Base-by-base conservation (phyloP, 30 jellyfish, hydroid and myxozoan genomes). In the Hydractinia symbiolongicarpus region DNA sequence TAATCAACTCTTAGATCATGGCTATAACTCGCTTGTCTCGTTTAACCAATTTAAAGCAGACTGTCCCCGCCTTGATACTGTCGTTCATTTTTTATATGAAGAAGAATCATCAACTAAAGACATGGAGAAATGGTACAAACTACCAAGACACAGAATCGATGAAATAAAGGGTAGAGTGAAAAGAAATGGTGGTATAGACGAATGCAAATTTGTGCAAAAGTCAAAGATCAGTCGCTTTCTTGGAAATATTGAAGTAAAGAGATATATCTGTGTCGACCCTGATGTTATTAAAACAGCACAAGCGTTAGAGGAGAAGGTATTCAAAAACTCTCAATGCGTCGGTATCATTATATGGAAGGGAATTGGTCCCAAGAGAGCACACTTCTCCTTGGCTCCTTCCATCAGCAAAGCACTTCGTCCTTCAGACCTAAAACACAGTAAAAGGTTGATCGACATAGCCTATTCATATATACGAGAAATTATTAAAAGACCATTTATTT, bases 311-410 rank as follows among this genome's bases (percentile, higher is more conserved):
- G 73, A 61, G 11, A 76, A 13, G 53, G 91, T 93, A n/a, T 78
- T 93, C 61, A 66, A 77, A 79, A 70, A 72, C 66, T 76, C 90
- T 50, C 60, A 82, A 7, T 93, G 98, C 54, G 95, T 88, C 40
- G 95, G 95, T 7, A 87, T 93, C 19, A 53, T 87, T 30, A 91
- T 83, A 17, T 93, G 98, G 98, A 86, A 86, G 67, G 98, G 98
- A 17, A 84, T 9, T 15, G 98, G 98, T 30, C 66, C 77, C 15
- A 72, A 64, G 54, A 67, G 98, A 53, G 86, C 96, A 69, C 98
- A 93, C 67, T 93, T 93, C 80, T 83, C 91, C 66, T 53, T 80
- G 55, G 86, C 95, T 1, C 61, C 71, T n/a, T 64, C 81, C 58
- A 88, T 93, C 8, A 67, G 67, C 40, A 88, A 84, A 16, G 64